These are phyloP conservation scores for Furcifer pardalis DNA, from an alignment of 2,797 vertebrate genomes.

Conservation along the genomic window DNA sequence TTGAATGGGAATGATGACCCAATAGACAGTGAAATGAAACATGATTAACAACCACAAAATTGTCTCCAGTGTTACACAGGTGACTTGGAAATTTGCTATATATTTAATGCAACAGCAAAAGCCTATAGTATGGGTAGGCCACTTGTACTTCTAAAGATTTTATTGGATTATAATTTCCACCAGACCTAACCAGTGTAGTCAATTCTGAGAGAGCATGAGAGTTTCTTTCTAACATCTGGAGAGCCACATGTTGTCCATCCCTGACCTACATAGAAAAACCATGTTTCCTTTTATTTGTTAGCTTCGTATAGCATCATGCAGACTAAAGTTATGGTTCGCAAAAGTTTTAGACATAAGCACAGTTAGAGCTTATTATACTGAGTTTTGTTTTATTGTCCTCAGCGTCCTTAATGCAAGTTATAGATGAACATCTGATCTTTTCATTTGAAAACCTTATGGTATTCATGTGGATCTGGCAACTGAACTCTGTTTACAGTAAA, in stretches of 20 bases:
- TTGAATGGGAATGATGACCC: background rate
- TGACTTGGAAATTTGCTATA: background rate
- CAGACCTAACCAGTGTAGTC: background rate
- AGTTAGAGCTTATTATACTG: no score
- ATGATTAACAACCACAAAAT: background rate
- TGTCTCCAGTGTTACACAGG: background rate
- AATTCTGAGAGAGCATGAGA: background rate
- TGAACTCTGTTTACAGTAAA: background rate
- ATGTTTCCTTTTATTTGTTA: background rate
- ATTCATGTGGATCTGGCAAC: background rate
- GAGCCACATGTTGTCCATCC: background rate
- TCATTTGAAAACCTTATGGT: background rate
- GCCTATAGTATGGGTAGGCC: background rate
- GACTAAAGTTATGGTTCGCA: no score
- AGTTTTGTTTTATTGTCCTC: background rate
- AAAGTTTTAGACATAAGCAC: no score
- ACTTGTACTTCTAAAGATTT: background rate
- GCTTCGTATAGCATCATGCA: no score
- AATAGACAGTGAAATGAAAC: background rate
- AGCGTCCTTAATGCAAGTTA: background rate
- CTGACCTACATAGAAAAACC: background rate
- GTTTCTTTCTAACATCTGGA: background rate
- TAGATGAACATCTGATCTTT: background rate
- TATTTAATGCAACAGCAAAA: background rate
- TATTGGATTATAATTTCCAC: background rate